phyloP scores from a whole-genome alignment of 2,888 invertebrate species.

The Syritta pipiens region DNA sequence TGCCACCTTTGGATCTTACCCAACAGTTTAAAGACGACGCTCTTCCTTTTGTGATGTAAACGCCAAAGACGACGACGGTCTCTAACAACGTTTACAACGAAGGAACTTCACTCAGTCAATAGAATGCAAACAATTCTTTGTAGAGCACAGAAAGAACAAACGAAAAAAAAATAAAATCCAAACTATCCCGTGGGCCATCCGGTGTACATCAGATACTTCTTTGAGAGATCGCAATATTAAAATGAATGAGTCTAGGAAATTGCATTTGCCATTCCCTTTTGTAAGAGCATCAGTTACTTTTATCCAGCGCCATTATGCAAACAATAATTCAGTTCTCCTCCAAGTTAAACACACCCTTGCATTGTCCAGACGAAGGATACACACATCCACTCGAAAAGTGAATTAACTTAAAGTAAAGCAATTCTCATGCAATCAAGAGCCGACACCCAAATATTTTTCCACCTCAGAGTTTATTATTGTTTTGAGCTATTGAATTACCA shows the following conservation, averaged over 20 bases:
- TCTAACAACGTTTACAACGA: no score
- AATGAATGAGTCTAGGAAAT: slow-evolving; percentile 5
- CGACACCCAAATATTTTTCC: no score
- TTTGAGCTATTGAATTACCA: slow-evolving; percentile 31
- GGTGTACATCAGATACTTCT: slow-evolving; percentile 2
- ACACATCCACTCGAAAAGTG: slow-evolving; percentile 9
- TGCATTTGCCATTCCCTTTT: slow-evolving; percentile 43
- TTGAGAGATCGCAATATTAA: slow-evolving; percentile 2
- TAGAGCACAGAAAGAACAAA: no score
- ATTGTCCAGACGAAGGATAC: slow-evolving; percentile 37
- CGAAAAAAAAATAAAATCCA: no score
- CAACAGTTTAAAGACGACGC: no score
- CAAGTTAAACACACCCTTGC: slow-evolving; percentile 6
- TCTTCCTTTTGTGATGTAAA: no score
- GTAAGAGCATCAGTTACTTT: slow-evolving; percentile 34
- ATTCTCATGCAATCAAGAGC: no score
- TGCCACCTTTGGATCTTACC: no score
- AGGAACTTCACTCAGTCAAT: no score
- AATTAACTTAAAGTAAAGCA: slow-evolving; percentile 14
- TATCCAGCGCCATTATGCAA: slow-evolving; percentile 19
- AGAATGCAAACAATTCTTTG: background rate
- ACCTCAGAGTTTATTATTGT: slow-evolving; percentile 28
- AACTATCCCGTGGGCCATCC: no score
- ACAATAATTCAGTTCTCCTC: slow-evolving; percentile 28
- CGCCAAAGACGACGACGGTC: no score